Percentiles rank a stretch among this genome's conserved stretches.
These are phyloP conservation scores for Pristionchus entomophagus DNA, from an alignment of 2,888 invertebrate genomes.

Conservation along the genomic window DNA sequence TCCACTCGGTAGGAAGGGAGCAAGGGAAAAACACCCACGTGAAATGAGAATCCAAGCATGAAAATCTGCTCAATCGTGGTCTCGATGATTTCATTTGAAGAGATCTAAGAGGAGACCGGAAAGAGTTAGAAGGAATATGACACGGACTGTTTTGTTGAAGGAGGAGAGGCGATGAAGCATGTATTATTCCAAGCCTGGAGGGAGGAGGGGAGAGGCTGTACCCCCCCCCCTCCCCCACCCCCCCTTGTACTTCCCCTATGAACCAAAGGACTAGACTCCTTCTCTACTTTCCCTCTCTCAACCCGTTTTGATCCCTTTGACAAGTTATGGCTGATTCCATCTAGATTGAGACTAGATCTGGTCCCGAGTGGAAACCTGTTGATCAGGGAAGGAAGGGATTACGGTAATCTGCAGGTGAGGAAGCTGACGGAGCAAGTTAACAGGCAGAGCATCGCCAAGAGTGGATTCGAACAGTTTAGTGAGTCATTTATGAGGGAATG, in stretches of 20 bases:
- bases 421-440: constrained; percentile 66
- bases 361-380: constrained; percentile 3
- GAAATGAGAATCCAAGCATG: constrained; percentile 29
- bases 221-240: too few relatives aligned
- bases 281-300: background rate
- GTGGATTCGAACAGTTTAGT: constrained; percentile 73
- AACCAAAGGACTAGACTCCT: background rate
- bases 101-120: background rate
- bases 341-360: background rate
- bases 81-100: background rate
- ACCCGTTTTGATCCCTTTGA: too few relatives aligned
- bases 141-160: background rate
- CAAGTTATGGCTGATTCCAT: too few relatives aligned
- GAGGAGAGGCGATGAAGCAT: constrained; percentile 11
- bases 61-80: background rate
- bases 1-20: background rate
- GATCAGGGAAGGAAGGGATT: background rate
- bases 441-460: constrained; percentile 59
- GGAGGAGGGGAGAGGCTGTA: background rate
- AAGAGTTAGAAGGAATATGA: background rate
- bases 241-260: background rate
- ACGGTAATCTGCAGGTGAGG: constrained; percentile 59
- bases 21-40: background rate
- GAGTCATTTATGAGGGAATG: constrained; percentile 41
- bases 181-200: background rate